These are phyloP conservation scores for Coracopsis vasa DNA, from an alignment of 2,113 vertebrate species.

Conservation along the genomic window DNA sequence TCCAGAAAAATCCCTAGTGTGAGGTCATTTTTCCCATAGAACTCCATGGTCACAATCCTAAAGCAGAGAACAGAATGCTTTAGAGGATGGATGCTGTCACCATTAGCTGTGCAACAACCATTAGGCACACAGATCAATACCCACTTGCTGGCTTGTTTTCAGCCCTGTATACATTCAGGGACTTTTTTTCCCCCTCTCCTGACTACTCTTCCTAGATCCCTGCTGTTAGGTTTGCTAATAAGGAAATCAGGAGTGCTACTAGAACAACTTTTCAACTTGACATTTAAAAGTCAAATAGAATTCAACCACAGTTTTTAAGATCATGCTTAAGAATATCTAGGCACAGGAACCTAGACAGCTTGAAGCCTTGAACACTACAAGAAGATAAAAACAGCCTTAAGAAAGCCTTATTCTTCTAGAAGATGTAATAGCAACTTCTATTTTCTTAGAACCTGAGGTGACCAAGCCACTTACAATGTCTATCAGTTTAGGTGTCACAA, in stretches of 20 bases:
- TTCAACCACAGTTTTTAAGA: neutral
- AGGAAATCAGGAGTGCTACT: neutral
- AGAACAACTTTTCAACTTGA: neutral
- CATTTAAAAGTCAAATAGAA: neutral
- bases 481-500: neutral
- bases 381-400: neutral
- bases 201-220: neutral
- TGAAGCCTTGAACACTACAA: neutral
- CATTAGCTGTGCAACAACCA: neutral
- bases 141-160: neutral
- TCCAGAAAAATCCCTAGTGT: constrained; percentile 96
- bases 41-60: constrained; percentile 99
- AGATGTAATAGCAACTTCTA: neutral
- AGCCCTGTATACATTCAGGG: neutral
- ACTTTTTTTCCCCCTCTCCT: neutral
- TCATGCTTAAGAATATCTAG: neutral
- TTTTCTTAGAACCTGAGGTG: neutral
- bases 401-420: neutral
- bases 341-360: neutral
- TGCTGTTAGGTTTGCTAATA: neutral
- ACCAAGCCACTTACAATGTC: neutral
- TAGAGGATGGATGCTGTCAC: neutral
- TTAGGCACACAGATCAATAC: neutral
- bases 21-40: constrained; percentile 97
- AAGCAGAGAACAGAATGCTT: constrained; percentile 3